Conservation (phyloP, 2,113 vertebrate genomes). For the Aptenodytes patagonicus region DNA sequence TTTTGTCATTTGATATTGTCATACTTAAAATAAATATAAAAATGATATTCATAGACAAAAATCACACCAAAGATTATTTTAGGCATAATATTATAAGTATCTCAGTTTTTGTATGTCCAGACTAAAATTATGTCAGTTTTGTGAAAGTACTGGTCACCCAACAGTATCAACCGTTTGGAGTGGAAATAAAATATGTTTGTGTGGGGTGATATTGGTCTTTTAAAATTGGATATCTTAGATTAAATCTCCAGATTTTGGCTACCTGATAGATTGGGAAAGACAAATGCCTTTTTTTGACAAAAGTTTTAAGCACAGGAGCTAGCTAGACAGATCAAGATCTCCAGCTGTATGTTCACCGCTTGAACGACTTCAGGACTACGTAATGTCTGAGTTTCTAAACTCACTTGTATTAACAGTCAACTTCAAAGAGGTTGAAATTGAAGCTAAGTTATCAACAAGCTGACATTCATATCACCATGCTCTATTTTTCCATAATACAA, state of each 20-base stretch:
- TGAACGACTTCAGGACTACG: background rate
- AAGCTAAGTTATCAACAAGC: background rate
- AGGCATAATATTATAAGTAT: background rate
- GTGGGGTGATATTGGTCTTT: background rate
- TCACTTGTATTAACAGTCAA: background rate
- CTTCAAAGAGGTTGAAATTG: background rate
- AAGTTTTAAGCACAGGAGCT: background rate
- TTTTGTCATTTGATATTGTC: background rate
- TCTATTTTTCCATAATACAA: background rate
- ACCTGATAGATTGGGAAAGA: background rate
- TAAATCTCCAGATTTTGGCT: background rate
- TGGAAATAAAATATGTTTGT: background rate
- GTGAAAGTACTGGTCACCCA: background rate
- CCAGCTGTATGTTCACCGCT: background rate
- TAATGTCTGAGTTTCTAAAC: background rate
- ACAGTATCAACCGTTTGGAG: background rate
- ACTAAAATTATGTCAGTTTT: background rate
- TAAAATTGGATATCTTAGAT: background rate
- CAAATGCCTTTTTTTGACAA: accelerated
- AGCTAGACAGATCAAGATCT: background rate
- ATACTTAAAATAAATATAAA: background rate
- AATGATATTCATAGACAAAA: background rate
- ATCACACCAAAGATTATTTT: background rate
- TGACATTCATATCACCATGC: background rate
- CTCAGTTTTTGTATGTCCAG: background rate